phyloP scores from a whole-genome alignment of 2,888 invertebrate species.

The Ditula angustiorana region DNA sequence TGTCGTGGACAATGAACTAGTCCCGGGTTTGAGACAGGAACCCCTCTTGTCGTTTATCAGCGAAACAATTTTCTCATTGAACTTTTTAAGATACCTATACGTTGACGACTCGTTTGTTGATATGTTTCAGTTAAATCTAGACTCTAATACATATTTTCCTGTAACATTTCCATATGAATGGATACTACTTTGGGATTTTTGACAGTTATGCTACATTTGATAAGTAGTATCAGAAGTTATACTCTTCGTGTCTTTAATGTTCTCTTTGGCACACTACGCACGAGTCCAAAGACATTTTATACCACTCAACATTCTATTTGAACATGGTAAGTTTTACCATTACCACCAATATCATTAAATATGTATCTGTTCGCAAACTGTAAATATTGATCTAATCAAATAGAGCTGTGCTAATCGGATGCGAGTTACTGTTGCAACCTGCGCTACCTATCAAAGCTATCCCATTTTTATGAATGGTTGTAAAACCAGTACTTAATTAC shows the following conservation, averaged over 20 bases:
- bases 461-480: neutral
- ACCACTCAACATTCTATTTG: neutral
- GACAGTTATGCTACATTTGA: no score
- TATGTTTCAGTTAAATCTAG: neutral
- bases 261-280: no score
- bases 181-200: no score
- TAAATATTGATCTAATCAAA: slow-evolving; percentile 23
- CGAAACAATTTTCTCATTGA: slow-evolving; percentile 50
- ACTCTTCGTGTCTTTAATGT: no score
- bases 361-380: slow-evolving; percentile 4
- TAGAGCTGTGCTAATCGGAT: slow-evolving; percentile 12
- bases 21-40: slow-evolving; percentile 44
- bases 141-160: neutral
- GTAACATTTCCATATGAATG: no score
- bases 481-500: slow-evolving; percentile 15
- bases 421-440: slow-evolving; percentile 11
- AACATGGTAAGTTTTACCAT: slow-evolving; percentile 9
- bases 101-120: neutral
- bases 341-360: slow-evolving; percentile 16
- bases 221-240: no score
- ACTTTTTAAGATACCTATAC: slow-evolving; percentile 40
- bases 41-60: slow-evolving; percentile 45
- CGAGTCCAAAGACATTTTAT: no score
- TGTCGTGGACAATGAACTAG: slow-evolving; percentile 42
- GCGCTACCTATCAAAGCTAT: neutral